Conservation (phyloP, 2,113 vertebrate genomes). For the Cyanoderma ruficeps region DNA sequence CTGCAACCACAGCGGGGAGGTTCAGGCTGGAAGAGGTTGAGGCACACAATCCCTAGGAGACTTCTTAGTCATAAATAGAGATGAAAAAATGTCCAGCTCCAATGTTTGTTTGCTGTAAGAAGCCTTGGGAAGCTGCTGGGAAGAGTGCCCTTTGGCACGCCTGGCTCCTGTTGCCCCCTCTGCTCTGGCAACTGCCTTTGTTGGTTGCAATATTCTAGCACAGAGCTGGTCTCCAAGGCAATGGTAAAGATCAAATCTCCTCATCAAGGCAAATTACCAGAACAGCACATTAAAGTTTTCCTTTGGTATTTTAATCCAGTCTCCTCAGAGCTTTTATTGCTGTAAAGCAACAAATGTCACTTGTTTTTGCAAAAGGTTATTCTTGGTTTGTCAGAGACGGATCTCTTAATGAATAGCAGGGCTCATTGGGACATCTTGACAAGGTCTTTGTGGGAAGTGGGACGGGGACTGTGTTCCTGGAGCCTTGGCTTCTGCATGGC, state of each 20-base stretch:
- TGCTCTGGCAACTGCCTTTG: not conserved
- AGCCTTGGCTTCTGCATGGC: not conserved
- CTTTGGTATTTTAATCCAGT: constrained; percentile 3
- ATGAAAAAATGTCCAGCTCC: not conserved
- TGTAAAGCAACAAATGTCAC: not conserved
- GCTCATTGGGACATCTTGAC: not conserved
- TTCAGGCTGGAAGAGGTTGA: not conserved
- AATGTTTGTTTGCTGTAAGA: not conserved
- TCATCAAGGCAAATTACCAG: not conserved
- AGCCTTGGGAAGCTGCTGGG: not conserved
- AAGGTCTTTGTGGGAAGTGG: not conserved
- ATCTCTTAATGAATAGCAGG: not conserved
- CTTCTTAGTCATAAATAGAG: constrained; percentile 25
- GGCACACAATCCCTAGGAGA: not conserved
- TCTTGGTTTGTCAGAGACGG: not conserved
- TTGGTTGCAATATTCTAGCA: not conserved
- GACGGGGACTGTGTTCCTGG: not conserved
- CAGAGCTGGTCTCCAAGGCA: not conserved
- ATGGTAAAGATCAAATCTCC: not conserved
- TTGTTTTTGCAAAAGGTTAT: not conserved
- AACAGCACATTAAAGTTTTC: not conserved
- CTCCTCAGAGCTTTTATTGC: not conserved
- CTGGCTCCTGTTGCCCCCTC: not conserved
- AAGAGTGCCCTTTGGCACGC: not conserved
- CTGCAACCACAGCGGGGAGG: not conserved